Base-by-base conservation (phyloP, 2,113 vertebrate species). In the Aleadryas rufinucha region DNA sequence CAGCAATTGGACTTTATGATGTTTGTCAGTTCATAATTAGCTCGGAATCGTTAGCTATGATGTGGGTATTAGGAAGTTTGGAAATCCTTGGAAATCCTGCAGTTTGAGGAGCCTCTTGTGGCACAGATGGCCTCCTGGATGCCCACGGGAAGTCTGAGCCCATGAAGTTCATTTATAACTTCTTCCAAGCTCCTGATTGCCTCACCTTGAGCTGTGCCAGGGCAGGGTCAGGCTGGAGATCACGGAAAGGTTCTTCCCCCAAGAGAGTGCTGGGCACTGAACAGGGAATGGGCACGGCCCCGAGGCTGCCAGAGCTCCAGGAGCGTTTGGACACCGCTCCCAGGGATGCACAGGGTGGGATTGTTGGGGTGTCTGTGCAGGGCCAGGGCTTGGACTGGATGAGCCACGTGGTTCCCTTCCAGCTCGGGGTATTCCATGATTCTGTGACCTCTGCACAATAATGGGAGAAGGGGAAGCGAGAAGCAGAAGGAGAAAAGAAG, bases 281-380 rank as follows among this genome's bases (percentile, higher is more conserved):
- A 22, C 49, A 78, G 87, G 53, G 39, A 39, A 45, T 60, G 61
- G n/a, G 7, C 69, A n/a, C 2, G 0, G 53, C 30, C 23, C 45
- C 4, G 0, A 9, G 68, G 60, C 76, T 89, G 68, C 37, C 68
- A 66, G 45, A 54, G 54, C n/a, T 61, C 28, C 87, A 75, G 69
- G 53, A 35, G 17, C 0, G 4, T 53, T 53, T n/a, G 69, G 39
- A 2, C 24, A 41, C 0, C 0, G 2, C 37, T 33, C 2, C 3
- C 37, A 41, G 53, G 39, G 26, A 30, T 75, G 69, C 6, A 2
- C 39, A 68, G 53, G 33, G 3, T 18, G 77, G 53, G 33, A 17
- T 6, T 45, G 13, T 2, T 83, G 78, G n/a, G 39, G 47, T n/a
- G n/a, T 41, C 24, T 26, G 45, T 0, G 28, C 53, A 53, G 45